phyloP scores from a whole-genome alignment of 2,113 vertebrate genomes.

The Stigmatopora nigra region DNA sequence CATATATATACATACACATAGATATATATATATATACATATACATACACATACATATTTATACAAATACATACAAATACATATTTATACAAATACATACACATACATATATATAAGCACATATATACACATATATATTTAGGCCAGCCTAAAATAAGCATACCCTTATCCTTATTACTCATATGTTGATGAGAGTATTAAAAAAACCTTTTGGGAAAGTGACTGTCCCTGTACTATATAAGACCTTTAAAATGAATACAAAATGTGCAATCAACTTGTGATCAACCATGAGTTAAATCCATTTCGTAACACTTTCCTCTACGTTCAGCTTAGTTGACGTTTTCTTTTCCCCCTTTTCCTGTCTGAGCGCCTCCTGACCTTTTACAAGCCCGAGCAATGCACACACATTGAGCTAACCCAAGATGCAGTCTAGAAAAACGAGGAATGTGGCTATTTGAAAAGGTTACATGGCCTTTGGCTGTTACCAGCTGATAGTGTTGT shows the following conservation, averaged over 20 bases:
- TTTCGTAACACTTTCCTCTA: conserved; percentile 17
- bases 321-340: conserved; percentile 56
- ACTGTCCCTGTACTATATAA: too few species aligned
- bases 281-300: background rate
- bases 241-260: too few species aligned
- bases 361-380: conserved; percentile 62
- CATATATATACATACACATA: too few species aligned
- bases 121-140: too few species aligned
- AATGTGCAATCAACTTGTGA: too few species aligned
- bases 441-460: conserved; percentile 54
- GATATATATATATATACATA: too few species aligned
- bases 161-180: background rate
- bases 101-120: too few species aligned
- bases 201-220: background rate
- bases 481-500: conserved; percentile 13
- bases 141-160: too few species aligned
- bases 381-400: conserved; percentile 39
- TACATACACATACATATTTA: too few species aligned
- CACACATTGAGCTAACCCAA: conserved; percentile 11
- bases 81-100: too few species aligned
- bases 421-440: conserved; percentile 34
- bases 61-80: too few species aligned
- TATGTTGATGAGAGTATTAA: background rate
- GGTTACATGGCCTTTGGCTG: conserved; percentile 39
- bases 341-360: conserved; percentile 57